phyloP scores from a whole-genome alignment of 2,888 invertebrate genomes.

The Apotomis turbidana region DNA sequence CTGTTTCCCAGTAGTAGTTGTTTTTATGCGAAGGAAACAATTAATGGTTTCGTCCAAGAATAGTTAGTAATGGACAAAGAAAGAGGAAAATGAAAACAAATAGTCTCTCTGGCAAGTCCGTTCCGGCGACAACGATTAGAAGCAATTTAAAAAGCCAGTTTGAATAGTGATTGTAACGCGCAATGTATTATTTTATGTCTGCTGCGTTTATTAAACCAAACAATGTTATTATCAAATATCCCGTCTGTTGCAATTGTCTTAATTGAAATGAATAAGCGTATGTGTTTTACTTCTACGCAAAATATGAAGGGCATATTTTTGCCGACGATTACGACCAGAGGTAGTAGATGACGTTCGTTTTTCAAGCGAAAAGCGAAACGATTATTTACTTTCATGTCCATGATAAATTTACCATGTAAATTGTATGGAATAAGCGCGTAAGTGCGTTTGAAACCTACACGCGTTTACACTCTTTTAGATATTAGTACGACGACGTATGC shows the following conservation, averaged over 20 bases:
- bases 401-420: neutral
- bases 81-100: conserved; percentile 11
- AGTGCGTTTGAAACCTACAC: neutral
- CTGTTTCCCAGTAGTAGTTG: neutral
- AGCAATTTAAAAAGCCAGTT: neutral
- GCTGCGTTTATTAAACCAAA: neutral
- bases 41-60: conserved; percentile 1
- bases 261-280: no score
- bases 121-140: neutral
- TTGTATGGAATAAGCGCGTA: neutral
- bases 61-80: neutral
- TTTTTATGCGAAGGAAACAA: neutral
- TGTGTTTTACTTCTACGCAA: no score
- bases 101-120: neutral
- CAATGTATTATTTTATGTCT: neutral
- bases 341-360: neutral
- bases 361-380: neutral
- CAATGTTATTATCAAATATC: no score
- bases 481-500: neutral
- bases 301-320: no score
- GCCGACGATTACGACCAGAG: no score
- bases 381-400: neutral
- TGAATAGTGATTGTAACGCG: neutral
- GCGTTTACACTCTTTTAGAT: neutral
- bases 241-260: no score